These are phyloP conservation scores for Perca schrenkii DNA, from an alignment of 2,113 vertebrate genomes.

Conservation along the genomic window DNA sequence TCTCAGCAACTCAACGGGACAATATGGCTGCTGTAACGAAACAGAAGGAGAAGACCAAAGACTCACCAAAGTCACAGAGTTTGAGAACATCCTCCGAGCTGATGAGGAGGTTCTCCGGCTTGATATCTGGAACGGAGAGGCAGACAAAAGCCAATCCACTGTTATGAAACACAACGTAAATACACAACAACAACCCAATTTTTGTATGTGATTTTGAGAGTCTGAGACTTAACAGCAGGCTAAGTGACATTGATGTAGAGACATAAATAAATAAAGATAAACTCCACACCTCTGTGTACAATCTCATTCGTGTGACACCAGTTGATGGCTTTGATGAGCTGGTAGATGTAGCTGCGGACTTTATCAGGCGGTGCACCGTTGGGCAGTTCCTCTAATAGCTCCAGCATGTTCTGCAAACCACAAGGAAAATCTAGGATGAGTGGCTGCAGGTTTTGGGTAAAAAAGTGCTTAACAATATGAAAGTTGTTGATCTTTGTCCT, in stretches of 20 bases:
- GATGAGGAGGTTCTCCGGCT: slow-evolving; percentile 99
- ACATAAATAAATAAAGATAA: background rate
- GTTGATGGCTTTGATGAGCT: slow-evolving; percentile 99
- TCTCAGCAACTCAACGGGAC: slow-evolving; percentile 2
- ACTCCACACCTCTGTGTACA: slow-evolving; percentile 93
- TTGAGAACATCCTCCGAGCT: slow-evolving; percentile 97
- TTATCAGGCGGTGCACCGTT: slow-evolving; percentile 97
- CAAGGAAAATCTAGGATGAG: background rate
- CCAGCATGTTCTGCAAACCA: slow-evolving; percentile 95
- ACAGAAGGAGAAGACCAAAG: background rate
- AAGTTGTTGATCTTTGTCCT: background rate
- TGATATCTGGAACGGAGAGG: slow-evolving; percentile 90
- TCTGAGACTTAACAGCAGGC: no score
- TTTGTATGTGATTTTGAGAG: background rate
- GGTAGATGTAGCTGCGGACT: slow-evolving; percentile 98
- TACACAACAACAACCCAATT: background rate
- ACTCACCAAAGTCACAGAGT: slow-evolving; percentile 98
- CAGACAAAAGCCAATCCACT: background rate
- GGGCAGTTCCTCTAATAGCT: slow-evolving; percentile 98
- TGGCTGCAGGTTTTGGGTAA: background rate
- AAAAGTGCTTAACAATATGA: background rate
- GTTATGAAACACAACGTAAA: background rate
- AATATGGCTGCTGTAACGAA: background rate
- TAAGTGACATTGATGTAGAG: background rate
- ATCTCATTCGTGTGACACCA: slow-evolving; percentile 99